Evolutionary conservation across 2,113 vertebrate genomes (phyloP).

Genomic region (Hemicordylus capensis): DNA sequence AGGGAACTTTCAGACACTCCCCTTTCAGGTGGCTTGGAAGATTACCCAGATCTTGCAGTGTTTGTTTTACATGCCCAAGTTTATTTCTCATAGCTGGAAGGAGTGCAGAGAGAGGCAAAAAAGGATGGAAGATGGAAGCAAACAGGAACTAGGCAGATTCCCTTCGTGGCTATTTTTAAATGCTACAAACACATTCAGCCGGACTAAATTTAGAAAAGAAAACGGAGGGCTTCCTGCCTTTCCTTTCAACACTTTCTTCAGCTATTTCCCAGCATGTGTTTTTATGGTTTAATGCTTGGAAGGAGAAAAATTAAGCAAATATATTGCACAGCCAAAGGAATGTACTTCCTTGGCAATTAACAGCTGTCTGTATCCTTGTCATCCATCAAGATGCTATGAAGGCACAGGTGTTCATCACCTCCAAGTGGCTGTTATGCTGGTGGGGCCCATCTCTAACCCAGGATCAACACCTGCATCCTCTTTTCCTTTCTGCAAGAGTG

Average conservation of each 20-base stretch:
- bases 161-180: slow-evolving; percentile 62
- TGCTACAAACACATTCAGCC: slow-evolving; percentile 51
- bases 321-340: not conserved
- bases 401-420: not conserved
- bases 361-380: not conserved
- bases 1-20: not conserved
- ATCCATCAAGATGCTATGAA: not conserved
- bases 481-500: not conserved
- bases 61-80: slow-evolving; percentile 32
- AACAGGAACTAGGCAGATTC: slow-evolving; percentile 70
- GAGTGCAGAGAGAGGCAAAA: slow-evolving; percentile 4
- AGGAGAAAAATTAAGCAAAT: slow-evolving; percentile 19
- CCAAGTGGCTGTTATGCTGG: not conserved
- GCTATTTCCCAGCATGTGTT: slow-evolving; percentile 66
- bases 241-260: slow-evolving; percentile 55
- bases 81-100: slow-evolving; percentile 34
- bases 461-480: not conserved
- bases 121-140: slow-evolving; percentile 59
- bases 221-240: slow-evolving; percentile 56
- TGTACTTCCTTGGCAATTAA: not conserved
- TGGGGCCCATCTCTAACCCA: too few relatives aligned
- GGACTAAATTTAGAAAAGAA: slow-evolving; percentile 62
- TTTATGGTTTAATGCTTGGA: slow-evolving; percentile 36
- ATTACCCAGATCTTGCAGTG: not conserved
- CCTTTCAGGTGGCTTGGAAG: not conserved